phyloP scores from a whole-genome alignment of 2,888 invertebrate species.

The Acleris literana region DNA sequence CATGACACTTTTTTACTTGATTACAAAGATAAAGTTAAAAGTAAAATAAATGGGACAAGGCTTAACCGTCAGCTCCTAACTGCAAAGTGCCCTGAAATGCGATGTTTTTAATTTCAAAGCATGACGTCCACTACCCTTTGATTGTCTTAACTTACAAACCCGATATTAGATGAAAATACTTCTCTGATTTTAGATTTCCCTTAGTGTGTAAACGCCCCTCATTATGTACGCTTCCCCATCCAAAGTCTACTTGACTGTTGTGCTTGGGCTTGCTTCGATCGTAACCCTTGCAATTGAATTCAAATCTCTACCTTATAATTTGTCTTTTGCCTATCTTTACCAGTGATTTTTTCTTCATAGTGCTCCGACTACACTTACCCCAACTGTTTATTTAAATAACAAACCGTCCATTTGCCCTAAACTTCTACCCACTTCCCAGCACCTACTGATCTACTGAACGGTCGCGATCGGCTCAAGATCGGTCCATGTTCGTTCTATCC shows the following conservation, averaged over 20 bases:
- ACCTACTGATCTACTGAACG: constrained; percentile 53
- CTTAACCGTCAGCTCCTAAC: constrained; percentile 76
- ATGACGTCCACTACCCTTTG: constrained; percentile 72
- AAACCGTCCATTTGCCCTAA: constrained; percentile 19
- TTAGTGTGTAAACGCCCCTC: constrained; percentile 67
- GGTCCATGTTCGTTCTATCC: constrained; percentile 68
- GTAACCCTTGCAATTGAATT: constrained; percentile 61
- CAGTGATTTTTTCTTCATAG: constrained; percentile 24
- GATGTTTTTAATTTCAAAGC: constrained; percentile 72
- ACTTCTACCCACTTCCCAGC: constrained; percentile 45
- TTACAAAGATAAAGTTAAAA: neutral
- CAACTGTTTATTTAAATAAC: constrained; percentile 15
- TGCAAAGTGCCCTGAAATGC: constrained; percentile 55
- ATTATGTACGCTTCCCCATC: constrained; percentile 70
- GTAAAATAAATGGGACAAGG: constrained; percentile 38
- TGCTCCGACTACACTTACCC: constrained; percentile 16
- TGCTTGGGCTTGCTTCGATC: constrained; percentile 81
- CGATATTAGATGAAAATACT: constrained; percentile 65
- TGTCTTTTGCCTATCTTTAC: constrained; percentile 22
- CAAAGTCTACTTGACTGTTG: constrained; percentile 62
- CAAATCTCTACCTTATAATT: constrained; percentile 39
- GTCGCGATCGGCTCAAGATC: constrained; percentile 49
- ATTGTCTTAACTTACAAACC: constrained; percentile 50
- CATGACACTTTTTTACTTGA: too few species aligned
- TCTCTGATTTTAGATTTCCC: constrained; percentile 63